Evolutionary conservation across 2,113 vertebrate genomes (phyloP).

Genomic region (Monopterus albus): DNA sequence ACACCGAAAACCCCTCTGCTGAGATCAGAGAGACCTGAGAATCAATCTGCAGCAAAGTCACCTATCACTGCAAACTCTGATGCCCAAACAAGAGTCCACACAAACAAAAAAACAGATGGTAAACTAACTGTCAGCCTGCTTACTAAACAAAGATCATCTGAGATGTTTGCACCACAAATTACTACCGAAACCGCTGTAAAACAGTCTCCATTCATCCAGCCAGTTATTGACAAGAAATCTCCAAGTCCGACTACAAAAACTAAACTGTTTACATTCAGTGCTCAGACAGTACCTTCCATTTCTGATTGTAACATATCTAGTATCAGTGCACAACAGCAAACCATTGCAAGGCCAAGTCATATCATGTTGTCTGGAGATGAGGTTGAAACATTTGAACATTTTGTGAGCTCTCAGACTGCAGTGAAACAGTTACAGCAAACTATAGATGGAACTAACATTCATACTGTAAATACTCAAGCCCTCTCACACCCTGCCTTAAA

Average conservation of each 20-base stretch:
- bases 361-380: background rate
- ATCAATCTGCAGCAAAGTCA: constrained; percentile 5
- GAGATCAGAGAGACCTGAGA: constrained; percentile 33
- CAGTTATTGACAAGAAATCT: constrained; percentile 2
- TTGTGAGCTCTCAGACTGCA: constrained; percentile 8
- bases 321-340: constrained; percentile 21
- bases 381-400: constrained; percentile 1
- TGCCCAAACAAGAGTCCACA: constrained; percentile 15
- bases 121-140: background rate
- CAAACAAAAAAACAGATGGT: too few relatives aligned
- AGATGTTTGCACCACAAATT: constrained; percentile 10
- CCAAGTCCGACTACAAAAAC: constrained; percentile 27
- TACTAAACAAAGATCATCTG: background rate
- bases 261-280: constrained; percentile 12
- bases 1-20: constrained; percentile 46
- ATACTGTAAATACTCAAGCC: constrained; percentile 15
- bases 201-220: background rate
- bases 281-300: background rate
- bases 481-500: constrained; percentile 1
- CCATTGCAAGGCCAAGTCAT: constrained; percentile 8
- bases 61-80: background rate
- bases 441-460: constrained; percentile 8
- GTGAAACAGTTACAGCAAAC: constrained; percentile 13
- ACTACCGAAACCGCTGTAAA: constrained; percentile 7
- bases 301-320: constrained; percentile 2